Percentiles rank a stretch among this genome's conserved stretches.
phyloP scores from a whole-genome alignment of 2,113 vertebrate species.

The Protobothrops mucrosquamatus region DNA sequence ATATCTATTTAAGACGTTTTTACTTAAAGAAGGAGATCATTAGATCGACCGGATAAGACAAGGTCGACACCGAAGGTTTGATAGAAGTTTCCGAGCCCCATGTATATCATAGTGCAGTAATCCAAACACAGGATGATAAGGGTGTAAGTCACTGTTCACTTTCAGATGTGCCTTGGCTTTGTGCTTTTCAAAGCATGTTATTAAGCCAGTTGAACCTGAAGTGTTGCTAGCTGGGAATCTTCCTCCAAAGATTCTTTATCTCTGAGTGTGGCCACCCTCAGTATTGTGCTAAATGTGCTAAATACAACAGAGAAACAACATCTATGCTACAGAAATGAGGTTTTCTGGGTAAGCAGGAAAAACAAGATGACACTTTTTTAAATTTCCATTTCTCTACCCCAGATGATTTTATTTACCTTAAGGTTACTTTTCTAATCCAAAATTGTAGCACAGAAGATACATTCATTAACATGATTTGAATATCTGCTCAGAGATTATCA shows the following conservation, averaged over 20 bases:
- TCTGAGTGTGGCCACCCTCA: neutral
- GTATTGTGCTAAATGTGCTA: neutral
- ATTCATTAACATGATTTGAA: neutral
- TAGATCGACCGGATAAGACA: too few relatives aligned
- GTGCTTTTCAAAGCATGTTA: neutral
- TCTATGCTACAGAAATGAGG: neutral
- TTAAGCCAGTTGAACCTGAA: neutral
- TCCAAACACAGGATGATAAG: neutral
- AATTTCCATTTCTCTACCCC: neutral
- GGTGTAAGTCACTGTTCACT: neutral
- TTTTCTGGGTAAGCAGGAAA: neutral
- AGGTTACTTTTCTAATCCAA: neutral
- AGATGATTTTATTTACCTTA: neutral
- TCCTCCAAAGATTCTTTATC: neutral
- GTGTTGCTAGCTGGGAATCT: neutral
- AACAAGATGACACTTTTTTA: neutral
- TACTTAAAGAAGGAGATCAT: too few relatives aligned
- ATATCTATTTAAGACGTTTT: too few relatives aligned
- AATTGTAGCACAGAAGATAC: constrained; percentile 7
- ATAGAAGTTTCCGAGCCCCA: too few relatives aligned
- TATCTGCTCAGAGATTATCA: neutral
- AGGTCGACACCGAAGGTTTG: too few relatives aligned
- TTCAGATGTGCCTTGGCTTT: neutral
- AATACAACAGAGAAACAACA: neutral
- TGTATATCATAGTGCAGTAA: neutral